These are phyloP conservation scores for Oenanthe melanoleuca DNA, from an alignment of 2,113 vertebrate species.

Conservation along the genomic window DNA sequence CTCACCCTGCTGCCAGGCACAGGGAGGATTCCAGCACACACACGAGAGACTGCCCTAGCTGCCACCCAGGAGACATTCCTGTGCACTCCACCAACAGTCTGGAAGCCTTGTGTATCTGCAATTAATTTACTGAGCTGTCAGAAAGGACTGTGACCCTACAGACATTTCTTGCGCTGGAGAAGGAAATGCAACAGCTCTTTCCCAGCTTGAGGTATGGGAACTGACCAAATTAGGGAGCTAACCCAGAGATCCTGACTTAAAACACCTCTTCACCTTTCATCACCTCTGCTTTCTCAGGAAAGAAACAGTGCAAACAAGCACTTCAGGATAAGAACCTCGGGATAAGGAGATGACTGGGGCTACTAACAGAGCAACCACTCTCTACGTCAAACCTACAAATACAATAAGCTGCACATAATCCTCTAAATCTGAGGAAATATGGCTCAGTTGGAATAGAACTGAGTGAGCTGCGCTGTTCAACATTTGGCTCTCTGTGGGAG, in stretches of 20 bases:
- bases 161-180: neutral
- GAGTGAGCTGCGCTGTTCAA: neutral
- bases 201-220: neutral
- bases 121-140: neutral
- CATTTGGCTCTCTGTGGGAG: neutral
- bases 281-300: neutral
- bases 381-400: neutral
- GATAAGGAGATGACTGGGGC: neutral
- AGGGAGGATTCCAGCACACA: neutral
- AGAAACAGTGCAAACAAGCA: neutral
- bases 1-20: neutral
- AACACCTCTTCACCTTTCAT: neutral
- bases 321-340: neutral
- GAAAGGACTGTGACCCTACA: neutral
- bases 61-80: neutral
- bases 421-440: neutral
- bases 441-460: neutral
- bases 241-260: rapidly evolving
- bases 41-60: neutral
- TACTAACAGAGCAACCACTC: neutral
- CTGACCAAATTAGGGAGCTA: neutral
- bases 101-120: neutral
- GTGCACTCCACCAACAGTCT: neutral
- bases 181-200: neutral
- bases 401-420: neutral